These are phyloP conservation scores for Melanotaenia nigrans DNA, from an alignment of 2,797 vertebrate genomes.

Conservation along the genomic window DNA sequence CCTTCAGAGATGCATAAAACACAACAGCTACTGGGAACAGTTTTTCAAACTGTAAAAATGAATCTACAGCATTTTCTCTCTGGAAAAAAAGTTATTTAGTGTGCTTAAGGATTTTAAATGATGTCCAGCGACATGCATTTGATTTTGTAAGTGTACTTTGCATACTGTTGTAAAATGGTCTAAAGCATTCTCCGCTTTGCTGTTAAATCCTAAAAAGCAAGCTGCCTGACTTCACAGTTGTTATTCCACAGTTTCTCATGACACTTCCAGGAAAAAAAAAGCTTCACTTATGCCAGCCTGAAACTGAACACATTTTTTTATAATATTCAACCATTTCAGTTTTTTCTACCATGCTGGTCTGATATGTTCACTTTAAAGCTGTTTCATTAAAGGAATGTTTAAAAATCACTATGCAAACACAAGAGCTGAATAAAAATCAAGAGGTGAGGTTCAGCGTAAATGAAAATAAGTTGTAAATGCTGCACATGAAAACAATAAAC, in stretches of 20 bases:
- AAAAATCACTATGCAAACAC: too few relatives aligned
- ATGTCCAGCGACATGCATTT: not conserved
- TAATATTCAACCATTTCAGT: too few relatives aligned
- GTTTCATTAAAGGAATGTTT: too few relatives aligned
- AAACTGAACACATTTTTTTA: too few relatives aligned
- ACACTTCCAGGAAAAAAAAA: not conserved
- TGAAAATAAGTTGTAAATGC: too few relatives aligned
- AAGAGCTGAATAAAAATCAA: too few relatives aligned
- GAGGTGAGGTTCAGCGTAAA: too few relatives aligned
- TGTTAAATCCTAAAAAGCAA: not conserved
- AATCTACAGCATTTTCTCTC: not conserved
- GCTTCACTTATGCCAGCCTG: too few relatives aligned
- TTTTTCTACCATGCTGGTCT: too few relatives aligned
- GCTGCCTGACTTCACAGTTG: not conserved
- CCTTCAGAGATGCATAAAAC: conserved; percentile 37
- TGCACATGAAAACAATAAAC: too few relatives aligned
- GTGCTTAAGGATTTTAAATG: not conserved
- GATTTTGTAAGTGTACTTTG: not conserved
- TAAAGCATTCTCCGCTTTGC: not conserved
- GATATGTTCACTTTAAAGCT: too few relatives aligned
- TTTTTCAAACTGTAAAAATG: not conserved
- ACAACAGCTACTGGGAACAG: not conserved
- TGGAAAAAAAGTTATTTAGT: not conserved
- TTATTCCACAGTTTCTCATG: not conserved
- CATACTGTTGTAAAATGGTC: not conserved